These are phyloP conservation scores for Micoletzkya japonica DNA, from an alignment of 2,888 invertebrate genomes.

Conservation along the genomic window DNA sequence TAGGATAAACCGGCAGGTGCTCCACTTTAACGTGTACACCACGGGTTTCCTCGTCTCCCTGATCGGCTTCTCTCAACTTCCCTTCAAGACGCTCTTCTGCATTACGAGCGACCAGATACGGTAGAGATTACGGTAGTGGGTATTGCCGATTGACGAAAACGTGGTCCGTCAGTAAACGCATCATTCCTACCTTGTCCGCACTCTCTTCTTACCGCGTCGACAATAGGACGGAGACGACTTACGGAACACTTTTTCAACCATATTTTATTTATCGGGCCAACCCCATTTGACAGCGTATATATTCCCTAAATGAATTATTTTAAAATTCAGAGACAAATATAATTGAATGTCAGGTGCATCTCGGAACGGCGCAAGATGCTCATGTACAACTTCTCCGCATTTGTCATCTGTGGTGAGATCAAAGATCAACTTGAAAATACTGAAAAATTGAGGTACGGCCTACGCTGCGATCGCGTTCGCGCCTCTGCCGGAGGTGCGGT, in stretches of 20 bases:
- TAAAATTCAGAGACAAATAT: neutral
- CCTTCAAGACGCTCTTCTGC: slow-evolving; percentile 19
- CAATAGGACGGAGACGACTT: neutral
- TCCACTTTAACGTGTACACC: slow-evolving; percentile 6
- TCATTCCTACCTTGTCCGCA: no score
- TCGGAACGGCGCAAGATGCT: slow-evolving; percentile 23
- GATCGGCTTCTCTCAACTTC: slow-evolving; percentile 13
- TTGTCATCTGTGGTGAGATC: slow-evolving; percentile 18
- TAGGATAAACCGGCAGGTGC: slow-evolving; percentile 4
- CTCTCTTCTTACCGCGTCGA: no score
- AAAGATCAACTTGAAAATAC: neutral
- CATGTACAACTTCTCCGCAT: slow-evolving; percentile 15
- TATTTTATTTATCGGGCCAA: no score
- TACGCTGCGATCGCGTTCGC: slow-evolving; percentile 11
- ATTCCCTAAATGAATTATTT: neutral
- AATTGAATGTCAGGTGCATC: slow-evolving; percentile 4
- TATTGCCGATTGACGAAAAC: no score
- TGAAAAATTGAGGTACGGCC: neutral
- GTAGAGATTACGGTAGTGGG: slow-evolving; percentile 12
- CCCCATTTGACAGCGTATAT: no score
- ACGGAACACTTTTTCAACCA: neutral
- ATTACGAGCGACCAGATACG: slow-evolving; percentile 16
- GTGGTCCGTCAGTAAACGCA: no score
- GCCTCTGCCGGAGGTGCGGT: slow-evolving; percentile 18
- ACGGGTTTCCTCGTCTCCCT: slow-evolving; percentile 11